Percentiles rank a stretch among this genome's conserved stretches.
Conservation (phyloP, 1,140 invertebrate species). For the Pygmarrhopalites habei region DNA sequence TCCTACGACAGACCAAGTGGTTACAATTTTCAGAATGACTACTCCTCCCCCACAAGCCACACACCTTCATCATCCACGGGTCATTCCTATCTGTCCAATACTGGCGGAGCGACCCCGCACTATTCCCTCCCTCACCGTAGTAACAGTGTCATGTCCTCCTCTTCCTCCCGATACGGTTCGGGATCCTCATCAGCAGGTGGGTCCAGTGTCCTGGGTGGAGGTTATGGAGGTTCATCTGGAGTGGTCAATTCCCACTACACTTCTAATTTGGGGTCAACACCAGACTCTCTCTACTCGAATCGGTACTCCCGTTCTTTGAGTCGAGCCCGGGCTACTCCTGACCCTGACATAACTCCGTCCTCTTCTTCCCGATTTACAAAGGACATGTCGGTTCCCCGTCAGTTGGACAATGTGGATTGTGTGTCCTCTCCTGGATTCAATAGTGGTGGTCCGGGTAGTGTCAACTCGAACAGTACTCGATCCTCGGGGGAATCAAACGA, state of each 20-base stretch:
- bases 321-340: background rate
- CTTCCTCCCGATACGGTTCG: no score
- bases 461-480: background rate
- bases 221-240: no score
- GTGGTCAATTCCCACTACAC: no score
- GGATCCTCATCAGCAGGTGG: no score
- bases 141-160: background rate
- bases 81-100: background rate
- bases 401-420: background rate
- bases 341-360: background rate
- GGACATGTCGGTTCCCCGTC: no score
- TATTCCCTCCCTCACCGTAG: background rate
- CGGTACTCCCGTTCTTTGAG: slow-evolving; percentile 1
- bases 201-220: no score
- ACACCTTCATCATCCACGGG: background rate
- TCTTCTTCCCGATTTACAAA: no score
- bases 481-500: slow-evolving; percentile 15
- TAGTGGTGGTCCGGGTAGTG: background rate
- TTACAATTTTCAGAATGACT: background rate
- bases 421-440: background rate
- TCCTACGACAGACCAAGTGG: slow-evolving; percentile 12
- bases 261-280: background rate
- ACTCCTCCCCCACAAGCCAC: background rate
- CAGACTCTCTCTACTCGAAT: background rate
- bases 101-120: background rate